phyloP scores from a whole-genome alignment of 1,140 invertebrate species.

The Tenebrio molitor region DNA sequence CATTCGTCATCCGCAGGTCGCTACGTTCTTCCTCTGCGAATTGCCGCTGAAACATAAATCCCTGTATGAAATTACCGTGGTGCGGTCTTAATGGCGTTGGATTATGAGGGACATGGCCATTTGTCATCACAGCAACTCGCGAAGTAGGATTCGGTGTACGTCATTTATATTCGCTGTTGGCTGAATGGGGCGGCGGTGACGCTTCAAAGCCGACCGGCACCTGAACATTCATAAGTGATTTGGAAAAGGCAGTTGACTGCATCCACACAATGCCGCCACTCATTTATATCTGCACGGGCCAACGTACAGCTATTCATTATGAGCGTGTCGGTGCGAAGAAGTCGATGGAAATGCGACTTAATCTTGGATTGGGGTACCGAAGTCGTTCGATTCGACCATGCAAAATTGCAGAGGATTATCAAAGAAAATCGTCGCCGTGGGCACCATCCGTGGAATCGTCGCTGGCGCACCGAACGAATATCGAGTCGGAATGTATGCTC shows the following conservation, averaged over 20 bases:
- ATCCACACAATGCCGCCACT: constrained; percentile 58
- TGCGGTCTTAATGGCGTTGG: not conserved
- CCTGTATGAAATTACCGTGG: not conserved
- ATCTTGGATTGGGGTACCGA: not conserved
- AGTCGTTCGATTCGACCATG: constrained; percentile 1
- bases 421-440: constrained; percentile 18
- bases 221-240: constrained; percentile 64
- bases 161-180: constrained; percentile 62
- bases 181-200: constrained; percentile 53
- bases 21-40: not conserved
- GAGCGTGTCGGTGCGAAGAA: constrained; percentile 9
- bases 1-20: constrained; percentile 2
- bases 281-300: constrained; percentile 56
- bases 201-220: constrained; percentile 52
- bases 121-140: constrained; percentile 50
- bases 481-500: constrained; percentile 50
- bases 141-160: constrained; percentile 65
- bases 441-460: constrained; percentile 12
- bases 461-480: constrained; percentile 31
- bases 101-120: constrained; percentile 3
- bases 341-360: constrained; percentile 20
- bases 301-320: constrained; percentile 27
- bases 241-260: constrained; percentile 56
- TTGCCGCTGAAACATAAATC: not conserved
- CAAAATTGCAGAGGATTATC: constrained; percentile 24